Base-by-base conservation (phyloP, 1,140 invertebrate species). In the Monomorium pharaonis region DNA sequence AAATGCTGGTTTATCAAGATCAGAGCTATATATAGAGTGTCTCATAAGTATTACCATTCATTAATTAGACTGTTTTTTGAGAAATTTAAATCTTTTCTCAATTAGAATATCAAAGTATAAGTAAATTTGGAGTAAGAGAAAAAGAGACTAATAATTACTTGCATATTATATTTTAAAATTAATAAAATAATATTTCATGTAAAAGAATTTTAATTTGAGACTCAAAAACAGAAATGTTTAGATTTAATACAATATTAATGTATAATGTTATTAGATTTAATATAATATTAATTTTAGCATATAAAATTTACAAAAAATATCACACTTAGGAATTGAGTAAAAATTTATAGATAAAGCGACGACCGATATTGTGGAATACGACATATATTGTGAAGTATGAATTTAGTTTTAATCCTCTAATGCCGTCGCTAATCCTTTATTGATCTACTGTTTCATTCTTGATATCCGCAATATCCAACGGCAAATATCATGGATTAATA, bases 341-440 rank as follows among this genome's bases (percentile, higher is more conserved):
- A 10, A 80, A 69, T 80, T n/a, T 42, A 54, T 24, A 1, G 5
- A 54, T 54, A n/a, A 51, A 67, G 14, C 1, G 2, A 67, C 42
- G 0, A 9, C 2, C 24, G n/a, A 37, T 54, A 54, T 27, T 54
- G 27, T 0, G 3, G 33, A 42, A 58, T 33, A 33, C 16, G 4
- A 56, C 7, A 2, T 5, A 42, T 63, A 51, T 78, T n/a, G 18
- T 14, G 5, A 51, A 49, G 6, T 44, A 24, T 18, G 12, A 44
- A 63, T 80, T 80, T 69, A 69, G 2, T 69, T 69, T 80, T 54
- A 80, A 80, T 69, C 16, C 21, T 54, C 14, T 65, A 78, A 80
- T 30, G 9, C 14, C 7, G 7, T 24, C 14, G 14, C 24, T 49
- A 78, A 78, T 78, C 44, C n/a, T 78, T 78, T 78, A 78, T 78